Base-by-base conservation (phyloP, 2,113 vertebrate genomes). In the Bothrops jararaca region DNA sequence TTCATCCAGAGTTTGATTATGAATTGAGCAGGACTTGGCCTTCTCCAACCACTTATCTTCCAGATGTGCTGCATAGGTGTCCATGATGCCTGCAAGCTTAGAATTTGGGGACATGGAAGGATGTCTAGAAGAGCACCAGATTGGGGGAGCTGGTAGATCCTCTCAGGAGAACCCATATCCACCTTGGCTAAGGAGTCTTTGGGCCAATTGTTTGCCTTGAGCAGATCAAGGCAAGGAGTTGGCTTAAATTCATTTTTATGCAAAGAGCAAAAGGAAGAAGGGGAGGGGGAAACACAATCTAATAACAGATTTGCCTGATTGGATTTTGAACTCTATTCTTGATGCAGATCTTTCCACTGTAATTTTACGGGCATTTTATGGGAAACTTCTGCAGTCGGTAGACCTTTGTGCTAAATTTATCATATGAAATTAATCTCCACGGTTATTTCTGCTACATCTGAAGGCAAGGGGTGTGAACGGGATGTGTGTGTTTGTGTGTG, bases 331-430 rank as follows among this genome's bases (percentile, higher is more conserved):
- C 39, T 60, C 57, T 42, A 34, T n/a, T 45, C 45, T 64, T 22
- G 60, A 29, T n/a, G 42, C 15, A n/a, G 18, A 90, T 90, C 58
- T 15, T 90, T 90, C 57, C 42, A n/a, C 89, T n/a, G 89, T n/a
- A 34, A 50, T 90, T 64, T 90, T 74, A 52, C 5, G 11, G 48
- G 18, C n/a, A 64, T 34, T 52, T 18, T 11, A 2, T 53, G 60
- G 89, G 89, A 90, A 74, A 69, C 48, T 50, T 90, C 89, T 52
- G 58, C 89, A 69, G 5, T 20, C 6, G 3, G 34, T 42, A 57
- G 34, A 45, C 56, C 24, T 50, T 90, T 74, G 9, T 52, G 89
- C 60, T 90, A 90, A 74, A 69, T 90, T 90, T 90, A 90, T n/a
- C 58, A 69, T 34, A 50, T 34, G 26, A 29, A 50, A 90, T 52